phyloP scores from a whole-genome alignment of 2,113 vertebrate genomes.

The Cyprinodon tularosa region DNA sequence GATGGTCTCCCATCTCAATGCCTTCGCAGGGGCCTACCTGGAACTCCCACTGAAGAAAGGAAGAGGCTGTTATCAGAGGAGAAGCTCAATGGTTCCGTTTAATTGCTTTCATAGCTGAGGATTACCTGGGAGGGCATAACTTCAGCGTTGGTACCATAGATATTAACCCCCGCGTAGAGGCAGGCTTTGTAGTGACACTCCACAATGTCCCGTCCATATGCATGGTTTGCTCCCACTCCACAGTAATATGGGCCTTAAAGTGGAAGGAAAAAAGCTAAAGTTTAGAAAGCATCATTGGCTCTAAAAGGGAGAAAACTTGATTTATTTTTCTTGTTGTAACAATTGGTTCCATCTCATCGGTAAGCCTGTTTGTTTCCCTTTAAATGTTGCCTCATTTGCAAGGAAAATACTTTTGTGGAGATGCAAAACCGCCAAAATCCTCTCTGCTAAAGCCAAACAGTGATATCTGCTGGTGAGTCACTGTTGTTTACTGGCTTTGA shows the following conservation, averaged over 20 bases:
- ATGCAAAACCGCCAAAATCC: too few species aligned
- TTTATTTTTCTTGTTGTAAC: background rate
- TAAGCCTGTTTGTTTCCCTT: background rate
- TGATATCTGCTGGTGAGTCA: too few species aligned
- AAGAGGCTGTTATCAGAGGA: background rate
- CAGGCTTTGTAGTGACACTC: conserved; percentile 79
- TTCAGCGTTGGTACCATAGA: conserved; percentile 71
- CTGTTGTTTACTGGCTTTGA: too few species aligned
- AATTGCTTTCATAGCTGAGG: background rate
- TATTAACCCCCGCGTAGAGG: conserved; percentile 68
- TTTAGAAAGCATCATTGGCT: background rate
- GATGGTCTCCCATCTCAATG: conserved; percentile 85
- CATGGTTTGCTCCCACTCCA: conserved; percentile 84
- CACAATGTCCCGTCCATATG: conserved; percentile 85
- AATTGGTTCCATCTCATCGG: too few species aligned
- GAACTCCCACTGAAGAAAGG: conserved; percentile 67
- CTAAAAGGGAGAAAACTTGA: background rate
- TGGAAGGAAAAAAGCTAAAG: background rate
- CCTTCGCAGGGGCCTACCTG: conserved; percentile 71
- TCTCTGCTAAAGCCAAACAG: too few species aligned
- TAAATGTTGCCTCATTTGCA: too few species aligned
- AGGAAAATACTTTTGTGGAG: too few species aligned
- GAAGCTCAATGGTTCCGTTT: background rate
- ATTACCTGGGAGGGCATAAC: conserved; percentile 72
- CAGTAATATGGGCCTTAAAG: conserved; percentile 88